Conservation (phyloP, 2,797 vertebrate genomes). For the Trachurus trachurus region DNA sequence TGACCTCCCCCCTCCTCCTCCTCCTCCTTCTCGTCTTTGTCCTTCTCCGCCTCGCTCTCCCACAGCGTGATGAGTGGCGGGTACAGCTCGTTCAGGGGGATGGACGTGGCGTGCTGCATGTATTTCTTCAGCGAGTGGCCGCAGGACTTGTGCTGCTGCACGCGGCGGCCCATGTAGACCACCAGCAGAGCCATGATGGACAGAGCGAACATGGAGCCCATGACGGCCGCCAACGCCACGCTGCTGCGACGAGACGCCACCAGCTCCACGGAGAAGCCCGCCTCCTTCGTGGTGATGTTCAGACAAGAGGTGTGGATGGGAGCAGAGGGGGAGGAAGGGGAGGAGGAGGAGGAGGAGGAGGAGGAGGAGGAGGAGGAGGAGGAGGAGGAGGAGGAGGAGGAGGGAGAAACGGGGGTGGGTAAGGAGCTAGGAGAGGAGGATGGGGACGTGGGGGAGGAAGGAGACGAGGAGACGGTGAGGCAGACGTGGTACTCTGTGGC, state of each 20-base stretch:
- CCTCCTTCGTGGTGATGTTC: slow-evolving; percentile 88
- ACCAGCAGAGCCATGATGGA: slow-evolving; percentile 87
- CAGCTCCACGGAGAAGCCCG: slow-evolving; percentile 84
- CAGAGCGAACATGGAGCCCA: slow-evolving; percentile 88
- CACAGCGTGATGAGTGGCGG: slow-evolving; percentile 90
- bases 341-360: no score
- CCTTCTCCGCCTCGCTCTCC: slow-evolving; percentile 84
- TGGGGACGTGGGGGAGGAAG: slow-evolving; percentile 25
- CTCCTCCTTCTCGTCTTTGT: slow-evolving; percentile 79
- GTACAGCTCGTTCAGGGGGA: slow-evolving; percentile 89
- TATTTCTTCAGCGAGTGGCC: slow-evolving; percentile 89
- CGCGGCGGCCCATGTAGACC: slow-evolving; percentile 85
- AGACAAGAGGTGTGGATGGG: slow-evolving; percentile 82
- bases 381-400: not conserved
- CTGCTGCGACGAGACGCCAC: slow-evolving; percentile 81
- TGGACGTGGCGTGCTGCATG: slow-evolving; percentile 88
- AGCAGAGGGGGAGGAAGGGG: slow-evolving; percentile 63
- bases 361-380: not conserved
- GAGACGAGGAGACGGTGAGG: slow-evolving; percentile 82
- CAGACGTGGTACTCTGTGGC: slow-evolving; percentile 88
- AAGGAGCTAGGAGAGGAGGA: slow-evolving; percentile 53
- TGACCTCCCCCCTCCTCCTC: slow-evolving; percentile 32
- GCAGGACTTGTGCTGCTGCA: slow-evolving; percentile 86
- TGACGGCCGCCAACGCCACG: slow-evolving; percentile 86
- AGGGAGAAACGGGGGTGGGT: slow-evolving; percentile 41